Evolutionary conservation across 37 sponge, comb jelly and placozoan species (phyloP), one percentile per base, ranked within the genome.

Genomic region (Lycopodina hypogea): DNA sequence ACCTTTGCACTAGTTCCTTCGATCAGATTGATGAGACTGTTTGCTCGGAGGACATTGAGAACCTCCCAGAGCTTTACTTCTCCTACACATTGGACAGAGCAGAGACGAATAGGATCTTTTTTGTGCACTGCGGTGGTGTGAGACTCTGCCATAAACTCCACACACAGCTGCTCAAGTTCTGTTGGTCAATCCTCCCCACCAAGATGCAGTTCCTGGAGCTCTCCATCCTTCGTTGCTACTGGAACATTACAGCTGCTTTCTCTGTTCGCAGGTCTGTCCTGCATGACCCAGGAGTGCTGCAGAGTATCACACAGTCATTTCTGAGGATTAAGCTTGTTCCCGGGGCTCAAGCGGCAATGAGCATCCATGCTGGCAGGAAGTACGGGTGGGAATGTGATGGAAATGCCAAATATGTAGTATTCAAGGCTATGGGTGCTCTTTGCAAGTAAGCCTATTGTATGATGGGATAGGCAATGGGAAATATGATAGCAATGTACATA

Each of bases 381-480:
- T 23, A 23, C 19, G 7, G 32, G 30, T 35, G 21, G 37, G 50
- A 64, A 50, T 42, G 22, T 11, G 34, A 77, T 17, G 1, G 50
- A 0, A 63, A 45, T 24, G 50, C 77, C 26, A 28, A 21, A 60
- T 51, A 64, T 32, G 65, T 77, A 30, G 50, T 77, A 2, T 77
- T 60, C 65, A 62, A 77, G 35, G 77, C 77, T 12, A n/a, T 29
- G 33, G 77, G 77, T 19, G 40, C 50, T 60, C 29, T 77, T 23
- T 42, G 63, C 77, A 62, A 77, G 77, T 77, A 63, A 77, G 77
- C n/a, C n/a, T n/a, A n/a, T n/a, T 68, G 56, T 2, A 60, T 60
- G 61, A 17, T 29, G 6, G 61, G 7, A 60, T 28, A 60, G 14
- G 12, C 17, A 60, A 60, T 29, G 4, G 61, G 29, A n/a, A n/a